Conservation (phyloP, 2,888 invertebrate species). For the Drosophila atripex region DNA sequence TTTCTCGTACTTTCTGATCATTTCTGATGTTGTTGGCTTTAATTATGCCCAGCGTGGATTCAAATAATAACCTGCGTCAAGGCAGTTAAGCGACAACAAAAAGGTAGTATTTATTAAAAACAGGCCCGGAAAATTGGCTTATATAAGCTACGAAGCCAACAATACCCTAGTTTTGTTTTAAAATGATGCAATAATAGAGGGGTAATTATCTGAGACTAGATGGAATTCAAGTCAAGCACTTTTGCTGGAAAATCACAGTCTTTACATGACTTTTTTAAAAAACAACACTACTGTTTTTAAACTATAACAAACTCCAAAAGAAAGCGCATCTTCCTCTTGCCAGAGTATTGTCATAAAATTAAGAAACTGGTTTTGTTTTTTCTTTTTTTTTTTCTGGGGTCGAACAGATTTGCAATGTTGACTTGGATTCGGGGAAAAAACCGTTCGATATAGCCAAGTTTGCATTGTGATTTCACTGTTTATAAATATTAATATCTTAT, state of each 20-base stretch:
- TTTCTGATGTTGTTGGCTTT: slow-evolving; percentile 6
- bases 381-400: slow-evolving; percentile 25
- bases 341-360: slow-evolving; percentile 20
- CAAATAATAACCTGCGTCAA: slow-evolving; percentile 40
- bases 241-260: too few species aligned
- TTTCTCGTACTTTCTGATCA: slow-evolving; percentile 18
- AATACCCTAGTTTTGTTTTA: slow-evolving; percentile 28
- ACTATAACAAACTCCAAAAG: neutral
- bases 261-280: too few species aligned
- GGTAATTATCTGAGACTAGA: too few species aligned
- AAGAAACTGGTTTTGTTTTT: slow-evolving; percentile 39
- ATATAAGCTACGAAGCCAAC: slow-evolving; percentile 3
- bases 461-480: slow-evolving; percentile 39
- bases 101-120: slow-evolving; percentile 31
- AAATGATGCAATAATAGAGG: neutral
- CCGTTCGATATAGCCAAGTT: slow-evolving; percentile 29
- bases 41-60: slow-evolving; percentile 27
- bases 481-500: slow-evolving; percentile 19
- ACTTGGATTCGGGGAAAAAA: slow-evolving; percentile 35
- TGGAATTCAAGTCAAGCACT: neutral
- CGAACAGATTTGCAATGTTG: slow-evolving; percentile 41
- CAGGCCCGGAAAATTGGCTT: slow-evolving; percentile 15
- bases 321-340: slow-evolving; percentile 8
- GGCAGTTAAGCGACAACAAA: slow-evolving; percentile 21
- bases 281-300: too few species aligned